Conservation (phyloP, 2,888 invertebrate species). For the Lycophotia porphyrea region DNA sequence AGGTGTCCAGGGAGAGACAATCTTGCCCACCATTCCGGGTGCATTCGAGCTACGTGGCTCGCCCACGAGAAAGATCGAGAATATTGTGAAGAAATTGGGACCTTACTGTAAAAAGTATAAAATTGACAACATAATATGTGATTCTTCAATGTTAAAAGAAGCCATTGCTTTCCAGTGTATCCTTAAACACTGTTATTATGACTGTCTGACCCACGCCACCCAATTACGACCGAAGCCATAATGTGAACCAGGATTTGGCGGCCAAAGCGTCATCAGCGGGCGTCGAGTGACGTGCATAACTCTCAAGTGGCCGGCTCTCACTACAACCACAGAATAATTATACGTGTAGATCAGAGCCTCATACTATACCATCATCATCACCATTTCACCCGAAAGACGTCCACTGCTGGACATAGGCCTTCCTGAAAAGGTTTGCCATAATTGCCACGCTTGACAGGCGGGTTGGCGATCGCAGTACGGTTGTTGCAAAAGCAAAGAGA, state of each 20-base stretch:
- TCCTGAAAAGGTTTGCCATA: no score
- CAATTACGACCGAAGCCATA: slow-evolving; percentile 40
- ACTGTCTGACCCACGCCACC: neutral
- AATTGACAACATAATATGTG: neutral
- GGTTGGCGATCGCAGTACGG: no score
- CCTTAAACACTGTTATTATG: neutral
- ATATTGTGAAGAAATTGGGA: neutral
- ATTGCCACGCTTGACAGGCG: no score
- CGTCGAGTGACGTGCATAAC: slow-evolving; percentile 5
- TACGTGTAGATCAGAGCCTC: neutral
- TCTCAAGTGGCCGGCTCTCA: slow-evolving; percentile 29
- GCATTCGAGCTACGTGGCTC: neutral
- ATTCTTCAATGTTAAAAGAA: neutral
- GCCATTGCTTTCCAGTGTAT: neutral
- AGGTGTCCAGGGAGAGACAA: neutral
- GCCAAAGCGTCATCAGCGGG: slow-evolving; percentile 19
- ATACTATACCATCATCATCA: no score
- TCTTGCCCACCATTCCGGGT: neutral
- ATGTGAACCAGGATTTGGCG: slow-evolving; percentile 4
- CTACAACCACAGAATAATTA: slow-evolving; percentile 21
- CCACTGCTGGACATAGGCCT: no score
- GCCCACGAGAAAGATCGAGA: neutral
- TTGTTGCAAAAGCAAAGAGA: no score
- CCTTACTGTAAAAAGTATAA: no score
- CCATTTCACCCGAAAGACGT: no score